Base-by-base conservation (phyloP, 2,888 invertebrate genomes). In the Hirtodrosophila cameraria region DNA sequence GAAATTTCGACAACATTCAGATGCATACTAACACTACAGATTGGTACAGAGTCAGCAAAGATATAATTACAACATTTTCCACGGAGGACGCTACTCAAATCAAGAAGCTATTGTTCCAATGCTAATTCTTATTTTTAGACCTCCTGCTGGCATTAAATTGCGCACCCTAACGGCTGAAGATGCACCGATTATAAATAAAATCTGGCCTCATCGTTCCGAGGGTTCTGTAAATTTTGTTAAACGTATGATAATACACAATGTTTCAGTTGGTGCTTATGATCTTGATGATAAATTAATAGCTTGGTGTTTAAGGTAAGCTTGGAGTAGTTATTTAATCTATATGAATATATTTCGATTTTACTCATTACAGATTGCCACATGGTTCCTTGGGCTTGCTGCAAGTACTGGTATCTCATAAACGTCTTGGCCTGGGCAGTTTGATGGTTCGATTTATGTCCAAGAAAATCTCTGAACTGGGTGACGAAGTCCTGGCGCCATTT, bases 371-470 rank as follows among this genome's bases (percentile, higher is more conserved):
- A 57, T 53, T 79, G 1, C 83, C 87, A 0, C 13, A 72, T 30
- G 89, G 90, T 7, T 41, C 84, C 0, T 63, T 90, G 54, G 88
- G 90, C 0, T 5, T 86, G 2, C 33, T 90, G 2, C 90, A 89
- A 52, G 90, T 90, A 1, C 8, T 68, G 2, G 83, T 89, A 0
- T 49, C 71, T 1, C 82, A 88, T 16, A 88, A 79, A 46, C 82
- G 89, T 0, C 69, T 65, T 4, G 90, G 90, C 0, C 46, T 88
- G 5, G 90, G 90, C 3, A 80, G 64, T 28, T 42, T 89, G 0
- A 3, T 87, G 12, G 87, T 88, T 1, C 85, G 85, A 11, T 68
- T 67, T 9, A 58, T 90, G 67, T 70, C 88, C 1, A 86, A 84
- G 42, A 41, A 60, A n/a, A 71, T 89, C 9, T 71, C 81, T 0